These are phyloP conservation scores for Lomographa bimaculata DNA, from an alignment of 2,888 invertebrate species.

Conservation along the genomic window DNA sequence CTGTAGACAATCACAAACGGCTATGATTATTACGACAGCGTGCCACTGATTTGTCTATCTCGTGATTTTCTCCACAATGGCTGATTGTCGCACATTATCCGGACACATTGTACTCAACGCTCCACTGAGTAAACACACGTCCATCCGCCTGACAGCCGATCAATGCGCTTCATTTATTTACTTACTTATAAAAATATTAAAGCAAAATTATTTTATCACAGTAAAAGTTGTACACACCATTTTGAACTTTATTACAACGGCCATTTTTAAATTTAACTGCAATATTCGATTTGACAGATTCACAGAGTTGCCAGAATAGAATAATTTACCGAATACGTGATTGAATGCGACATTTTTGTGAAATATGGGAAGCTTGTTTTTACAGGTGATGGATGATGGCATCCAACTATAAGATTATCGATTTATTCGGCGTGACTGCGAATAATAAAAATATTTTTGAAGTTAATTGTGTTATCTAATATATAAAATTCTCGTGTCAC, in stretches of 20 bases:
- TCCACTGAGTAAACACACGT: constrained; percentile 66
- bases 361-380: constrained; percentile 42
- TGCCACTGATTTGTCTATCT: constrained; percentile 54
- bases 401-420: neutral
- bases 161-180: constrained; percentile 79
- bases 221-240: constrained; percentile 27
- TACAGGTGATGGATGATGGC: constrained; percentile 45
- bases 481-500: too few relatives aligned
- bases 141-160: constrained; percentile 61
- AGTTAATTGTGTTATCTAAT: too few relatives aligned
- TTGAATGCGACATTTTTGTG: constrained; percentile 35
- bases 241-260: constrained; percentile 42
- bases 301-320: constrained; percentile 36
- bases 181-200: constrained; percentile 73
- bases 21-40: too few relatives aligned
- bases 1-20: too few relatives aligned
- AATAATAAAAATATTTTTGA: too few relatives aligned
- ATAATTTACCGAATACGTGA: constrained; percentile 36
- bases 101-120: constrained; percentile 41
- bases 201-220: constrained; percentile 35
- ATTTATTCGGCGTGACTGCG: constrained; percentile 11
- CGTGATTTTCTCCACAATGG: constrained; percentile 45
- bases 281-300: constrained; percentile 31
- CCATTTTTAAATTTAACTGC: constrained; percentile 33
- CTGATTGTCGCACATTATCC: constrained; percentile 52